A percentile compares a stretch with the other conserved stretches of the same genome.
These are phyloP conservation scores for Amphiprion ocellaris DNA, from an alignment of 2,113 vertebrate species.

Conservation along the genomic window DNA sequence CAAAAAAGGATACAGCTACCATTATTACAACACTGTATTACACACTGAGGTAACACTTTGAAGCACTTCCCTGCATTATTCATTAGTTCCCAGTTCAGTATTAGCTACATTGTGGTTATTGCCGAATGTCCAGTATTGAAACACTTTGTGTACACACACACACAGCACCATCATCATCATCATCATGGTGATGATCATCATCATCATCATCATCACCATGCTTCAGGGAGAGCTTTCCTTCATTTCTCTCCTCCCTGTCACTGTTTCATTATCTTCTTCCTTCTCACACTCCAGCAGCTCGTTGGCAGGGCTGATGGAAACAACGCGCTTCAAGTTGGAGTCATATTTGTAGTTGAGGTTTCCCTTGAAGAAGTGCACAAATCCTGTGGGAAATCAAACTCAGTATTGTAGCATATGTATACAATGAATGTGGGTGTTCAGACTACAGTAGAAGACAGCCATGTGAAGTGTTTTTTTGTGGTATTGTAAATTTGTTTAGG, in stretches of 20 bases:
- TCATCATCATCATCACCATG: no score
- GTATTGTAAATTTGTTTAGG: no score
- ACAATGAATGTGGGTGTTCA: background rate
- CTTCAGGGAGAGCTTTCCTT: background rate
- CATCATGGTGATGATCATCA: background rate
- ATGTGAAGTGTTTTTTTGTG: no score
- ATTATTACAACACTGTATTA: slow-evolving; percentile 22
- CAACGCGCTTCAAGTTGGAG: slow-evolving; percentile 25
- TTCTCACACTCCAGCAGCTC: slow-evolving; percentile 58
- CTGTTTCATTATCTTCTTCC: background rate
- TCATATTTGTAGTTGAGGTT: slow-evolving; percentile 63
- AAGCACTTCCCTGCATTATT: slow-evolving; percentile 38
- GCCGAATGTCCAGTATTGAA: background rate
- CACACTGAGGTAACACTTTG: slow-evolving; percentile 37
- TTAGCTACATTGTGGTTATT: slow-evolving; percentile 15
- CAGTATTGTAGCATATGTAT: background rate
- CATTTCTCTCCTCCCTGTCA: background rate
- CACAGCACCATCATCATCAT: background rate
- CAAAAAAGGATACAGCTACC: background rate
- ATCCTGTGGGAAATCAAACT: slow-evolving; percentile 47
- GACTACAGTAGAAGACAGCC: background rate
- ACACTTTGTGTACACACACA: background rate
- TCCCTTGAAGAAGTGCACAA: slow-evolving; percentile 72
- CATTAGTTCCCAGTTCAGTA: background rate
- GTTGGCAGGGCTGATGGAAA: slow-evolving; percentile 30